Conservation (phyloP, 2,888 invertebrate genomes). For the Myopa testacea region DNA sequence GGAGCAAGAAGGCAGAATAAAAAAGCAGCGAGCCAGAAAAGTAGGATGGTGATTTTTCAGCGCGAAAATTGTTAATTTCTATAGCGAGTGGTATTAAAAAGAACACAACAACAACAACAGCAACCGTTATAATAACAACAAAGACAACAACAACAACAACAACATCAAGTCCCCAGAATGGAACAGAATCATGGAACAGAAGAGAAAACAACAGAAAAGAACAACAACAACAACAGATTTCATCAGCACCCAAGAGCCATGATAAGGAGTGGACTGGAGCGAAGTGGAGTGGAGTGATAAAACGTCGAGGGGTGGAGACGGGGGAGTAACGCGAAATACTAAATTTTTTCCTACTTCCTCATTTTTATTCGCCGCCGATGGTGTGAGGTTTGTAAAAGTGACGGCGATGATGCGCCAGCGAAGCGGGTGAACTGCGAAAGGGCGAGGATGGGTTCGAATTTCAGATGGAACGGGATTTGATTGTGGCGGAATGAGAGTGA, state of each 20-base stretch:
- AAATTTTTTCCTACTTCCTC: not conserved
- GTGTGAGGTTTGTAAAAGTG: not conserved
- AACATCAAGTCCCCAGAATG: not conserved
- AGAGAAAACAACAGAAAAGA: not conserved
- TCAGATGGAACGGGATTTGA: not conserved
- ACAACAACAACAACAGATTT: not conserved
- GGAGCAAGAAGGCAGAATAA: not conserved
- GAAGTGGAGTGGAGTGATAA: no score
- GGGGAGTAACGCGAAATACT: conserved; percentile 1
- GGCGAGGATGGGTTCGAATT: not conserved
- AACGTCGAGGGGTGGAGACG: not conserved
- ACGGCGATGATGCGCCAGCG: not conserved
- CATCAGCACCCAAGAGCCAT: not conserved
- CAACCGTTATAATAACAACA: not conserved
- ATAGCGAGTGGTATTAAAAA: conserved; percentile 15
- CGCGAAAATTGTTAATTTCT: conserved; percentile 40
- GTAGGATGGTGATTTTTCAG: conserved; percentile 2
- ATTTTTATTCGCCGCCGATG: not conserved
- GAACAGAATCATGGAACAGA: not conserved
- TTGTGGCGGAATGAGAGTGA: not conserved
- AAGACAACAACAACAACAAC: not conserved
- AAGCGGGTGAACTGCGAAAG: not conserved
- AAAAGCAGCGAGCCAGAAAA: conserved; percentile 7
- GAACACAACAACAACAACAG: not conserved
- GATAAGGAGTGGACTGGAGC: no score